Percentiles rank a stretch among this genome's conserved stretches.
phyloP scores from a whole-genome alignment of 2,113 vertebrate species.

The Oxyura jamaicensis region DNA sequence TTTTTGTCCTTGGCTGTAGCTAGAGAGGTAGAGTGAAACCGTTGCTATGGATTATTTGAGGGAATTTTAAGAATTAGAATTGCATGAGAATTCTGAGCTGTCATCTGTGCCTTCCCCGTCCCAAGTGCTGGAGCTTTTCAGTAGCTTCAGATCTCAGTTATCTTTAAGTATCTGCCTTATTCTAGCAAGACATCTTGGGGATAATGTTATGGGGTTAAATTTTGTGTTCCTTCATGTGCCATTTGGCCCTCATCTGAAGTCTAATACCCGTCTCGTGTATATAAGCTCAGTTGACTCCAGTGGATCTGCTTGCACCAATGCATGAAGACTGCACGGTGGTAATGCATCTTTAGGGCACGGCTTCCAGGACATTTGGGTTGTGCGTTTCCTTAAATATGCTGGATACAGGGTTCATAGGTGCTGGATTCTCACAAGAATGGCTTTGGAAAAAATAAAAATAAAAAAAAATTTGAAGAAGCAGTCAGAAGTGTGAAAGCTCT shows the following conservation, averaged over 20 bases:
- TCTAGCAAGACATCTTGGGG: not conserved
- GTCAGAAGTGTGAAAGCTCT: not conserved
- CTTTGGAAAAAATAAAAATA: not conserved
- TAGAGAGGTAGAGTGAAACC: not conserved
- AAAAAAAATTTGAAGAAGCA: not conserved
- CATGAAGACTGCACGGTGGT: not conserved
- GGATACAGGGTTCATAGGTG: not conserved
- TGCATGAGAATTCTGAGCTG: conserved; percentile 39
- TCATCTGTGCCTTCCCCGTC: conserved; percentile 17
- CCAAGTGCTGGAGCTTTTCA: not conserved
- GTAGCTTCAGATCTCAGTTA: conserved; percentile 28
- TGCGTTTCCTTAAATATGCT: accelerated
- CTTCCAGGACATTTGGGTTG: not conserved
- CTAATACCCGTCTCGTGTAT: not conserved
- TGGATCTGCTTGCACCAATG: not conserved
- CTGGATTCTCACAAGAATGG: not conserved
- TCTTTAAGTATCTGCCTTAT: not conserved
- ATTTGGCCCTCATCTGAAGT: not conserved
- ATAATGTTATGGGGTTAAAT: conserved; percentile 8
- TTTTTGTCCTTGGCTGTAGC: not conserved
- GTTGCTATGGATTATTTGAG: conserved; percentile 25
- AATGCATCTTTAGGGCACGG: not conserved
- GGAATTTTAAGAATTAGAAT: conserved; percentile 52
- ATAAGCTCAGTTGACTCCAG: not conserved
- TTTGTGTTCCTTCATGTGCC: not conserved